These are phyloP conservation scores for Syrphus vitripennis DNA, from an alignment of 2,888 invertebrate genomes.

Conservation along the genomic window DNA sequence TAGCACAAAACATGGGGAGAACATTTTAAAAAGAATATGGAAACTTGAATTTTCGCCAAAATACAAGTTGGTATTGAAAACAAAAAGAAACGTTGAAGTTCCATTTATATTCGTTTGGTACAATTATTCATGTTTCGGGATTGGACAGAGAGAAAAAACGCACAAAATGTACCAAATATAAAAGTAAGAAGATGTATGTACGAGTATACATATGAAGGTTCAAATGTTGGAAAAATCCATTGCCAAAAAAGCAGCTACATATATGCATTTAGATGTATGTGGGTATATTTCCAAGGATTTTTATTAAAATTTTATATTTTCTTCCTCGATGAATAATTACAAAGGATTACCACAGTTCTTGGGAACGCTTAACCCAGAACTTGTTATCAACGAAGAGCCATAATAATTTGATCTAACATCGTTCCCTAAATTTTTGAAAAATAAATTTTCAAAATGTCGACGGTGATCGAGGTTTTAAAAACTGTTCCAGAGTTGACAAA, in stretches of 20 bases:
- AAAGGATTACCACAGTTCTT: neutral
- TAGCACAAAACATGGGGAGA: slow-evolving; percentile 13
- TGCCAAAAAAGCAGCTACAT: slow-evolving; percentile 29
- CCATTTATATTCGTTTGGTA: slow-evolving; percentile 39
- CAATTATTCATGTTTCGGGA: slow-evolving; percentile 49
- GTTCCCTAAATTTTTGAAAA: too few species aligned
- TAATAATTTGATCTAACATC: too few species aligned
- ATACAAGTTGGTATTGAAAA: neutral
- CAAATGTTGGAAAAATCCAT: slow-evolving; percentile 7
- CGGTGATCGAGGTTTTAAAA: too few species aligned
- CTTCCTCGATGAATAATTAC: neutral
- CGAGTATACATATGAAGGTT: too few species aligned
- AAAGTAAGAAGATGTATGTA: too few species aligned
- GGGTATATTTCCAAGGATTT: slow-evolving; percentile 23
- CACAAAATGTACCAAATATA: slow-evolving; percentile 2
- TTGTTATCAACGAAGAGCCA: neutral
- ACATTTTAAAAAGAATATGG: slow-evolving; percentile 36
- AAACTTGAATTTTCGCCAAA: slow-evolving; percentile 63
- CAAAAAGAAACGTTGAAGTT: slow-evolving; percentile 33
- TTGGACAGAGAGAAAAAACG: slow-evolving; percentile 1
- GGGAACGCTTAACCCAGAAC: neutral
- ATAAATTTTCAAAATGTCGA: too few species aligned
- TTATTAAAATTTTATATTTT: slow-evolving; percentile 59
- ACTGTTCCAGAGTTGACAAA: too few species aligned
- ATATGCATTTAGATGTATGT: too few species aligned